These are phyloP conservation scores for Babylonia areolata DNA, from an alignment of 1,140 invertebrate species.

Conservation along the genomic window DNA sequence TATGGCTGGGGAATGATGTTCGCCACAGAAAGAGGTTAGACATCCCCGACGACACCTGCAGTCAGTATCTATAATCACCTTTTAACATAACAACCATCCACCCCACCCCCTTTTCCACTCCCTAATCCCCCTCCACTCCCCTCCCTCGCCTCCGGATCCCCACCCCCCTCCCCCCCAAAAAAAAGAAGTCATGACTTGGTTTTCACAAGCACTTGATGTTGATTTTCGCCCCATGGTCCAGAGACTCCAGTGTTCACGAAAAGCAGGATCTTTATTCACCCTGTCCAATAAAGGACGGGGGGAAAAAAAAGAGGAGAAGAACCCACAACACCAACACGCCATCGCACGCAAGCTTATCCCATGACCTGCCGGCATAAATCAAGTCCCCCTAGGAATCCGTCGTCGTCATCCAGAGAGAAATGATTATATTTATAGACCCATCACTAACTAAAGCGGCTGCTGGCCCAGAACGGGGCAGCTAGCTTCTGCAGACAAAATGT, in stretches of 20 bases:
- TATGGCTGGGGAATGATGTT: not conserved
- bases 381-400: not conserved
- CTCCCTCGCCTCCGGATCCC: too few relatives aligned
- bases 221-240: too few relatives aligned
- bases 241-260: too few relatives aligned
- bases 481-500: constrained; percentile 7
- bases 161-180: too few relatives aligned
- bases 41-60: not conserved
- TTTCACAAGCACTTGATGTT: too few relatives aligned
- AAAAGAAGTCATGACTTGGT: too few relatives aligned
- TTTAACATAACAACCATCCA: not conserved
- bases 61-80: not conserved
- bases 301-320: not conserved
- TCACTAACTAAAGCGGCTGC: not conserved
- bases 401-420: constrained; percentile 1
- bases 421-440: constrained; percentile 1
- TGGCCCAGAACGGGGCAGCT: not conserved
- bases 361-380: not conserved
- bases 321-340: not conserved
- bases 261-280: too few relatives aligned
- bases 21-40: not conserved
- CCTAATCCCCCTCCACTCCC: too few relatives aligned
- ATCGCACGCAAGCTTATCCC: not conserved
- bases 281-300: not conserved
- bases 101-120: not conserved